phyloP scores from a whole-genome alignment of 2,797 vertebrate species.

The Thripadectes ignobilis region DNA sequence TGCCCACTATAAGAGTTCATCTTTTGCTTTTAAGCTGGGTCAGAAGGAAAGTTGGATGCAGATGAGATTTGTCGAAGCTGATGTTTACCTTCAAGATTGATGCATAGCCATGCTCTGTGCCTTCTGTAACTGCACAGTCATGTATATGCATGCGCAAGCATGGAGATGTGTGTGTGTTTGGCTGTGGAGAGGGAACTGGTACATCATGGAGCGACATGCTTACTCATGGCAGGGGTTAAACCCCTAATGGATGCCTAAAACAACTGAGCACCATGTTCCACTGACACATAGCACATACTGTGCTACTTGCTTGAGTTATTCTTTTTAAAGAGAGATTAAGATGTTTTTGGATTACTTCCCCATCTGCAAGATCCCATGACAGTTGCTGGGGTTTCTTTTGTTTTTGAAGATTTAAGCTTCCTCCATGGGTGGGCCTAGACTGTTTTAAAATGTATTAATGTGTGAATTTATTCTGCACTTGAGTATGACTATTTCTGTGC shows the following conservation, averaged over 20 bases:
- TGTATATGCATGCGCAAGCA: accelerated
- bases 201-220: background rate
- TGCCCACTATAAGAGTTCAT: background rate
- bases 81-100: background rate
- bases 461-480: background rate
- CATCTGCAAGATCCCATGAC: background rate
- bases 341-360: background rate
- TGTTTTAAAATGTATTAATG: constrained; percentile 2
- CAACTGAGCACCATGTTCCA: background rate
- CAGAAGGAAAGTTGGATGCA: background rate
- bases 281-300: background rate
- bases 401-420: constrained; percentile 4
- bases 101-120: background rate
- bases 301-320: background rate
- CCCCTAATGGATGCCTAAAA: background rate
- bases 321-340: background rate
- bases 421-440: constrained; percentile 13
- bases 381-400: constrained; percentile 13
- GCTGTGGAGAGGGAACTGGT: background rate
- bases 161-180: background rate
- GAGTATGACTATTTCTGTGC: background rate
- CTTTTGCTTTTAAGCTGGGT: background rate
- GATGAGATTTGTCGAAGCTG: background rate
- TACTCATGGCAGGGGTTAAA: background rate
- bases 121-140: background rate